Evolutionary conservation across 2,888 invertebrate species (phyloP).

Genomic region (Epinotia ramella): DNA sequence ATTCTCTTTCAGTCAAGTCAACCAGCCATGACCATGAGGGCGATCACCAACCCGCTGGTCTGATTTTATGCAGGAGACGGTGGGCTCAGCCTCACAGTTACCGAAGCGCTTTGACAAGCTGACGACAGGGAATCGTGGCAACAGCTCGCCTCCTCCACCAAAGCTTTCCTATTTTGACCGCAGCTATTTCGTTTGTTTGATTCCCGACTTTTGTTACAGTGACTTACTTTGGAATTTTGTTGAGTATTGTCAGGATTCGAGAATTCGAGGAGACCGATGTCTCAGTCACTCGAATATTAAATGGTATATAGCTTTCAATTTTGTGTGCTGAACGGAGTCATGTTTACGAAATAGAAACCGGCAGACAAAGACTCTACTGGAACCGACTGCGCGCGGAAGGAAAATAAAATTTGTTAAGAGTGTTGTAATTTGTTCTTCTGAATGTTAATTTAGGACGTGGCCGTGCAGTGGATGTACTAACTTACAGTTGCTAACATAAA

Average conservation of each 20-base stretch:
- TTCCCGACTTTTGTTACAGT: not conserved
- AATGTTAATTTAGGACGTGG: conserved; percentile 5
- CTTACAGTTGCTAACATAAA: not conserved
- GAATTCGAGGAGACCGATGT: not conserved
- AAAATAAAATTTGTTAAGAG: not conserved
- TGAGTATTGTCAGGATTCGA: not conserved
- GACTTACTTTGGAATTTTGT: not conserved
- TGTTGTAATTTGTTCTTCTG: not conserved
- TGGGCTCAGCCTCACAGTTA: too few species aligned
- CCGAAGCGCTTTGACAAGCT: too few species aligned
- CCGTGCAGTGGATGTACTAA: not conserved
- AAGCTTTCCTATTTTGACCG: too few species aligned
- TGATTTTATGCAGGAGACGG: too few species aligned
- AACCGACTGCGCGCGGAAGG: not conserved
- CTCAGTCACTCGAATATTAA: not conserved
- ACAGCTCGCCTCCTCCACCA: too few species aligned
- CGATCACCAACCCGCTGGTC: too few species aligned
- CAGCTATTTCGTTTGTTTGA: too few species aligned
- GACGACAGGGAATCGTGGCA: too few species aligned
- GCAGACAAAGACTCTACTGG: not conserved
- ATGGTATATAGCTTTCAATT: not conserved
- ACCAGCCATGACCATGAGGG: too few species aligned
- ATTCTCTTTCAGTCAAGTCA: too few species aligned
- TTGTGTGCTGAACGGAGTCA: not conserved
- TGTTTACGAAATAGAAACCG: not conserved